Percentiles rank a stretch among this genome's conserved stretches.
phyloP scores from a whole-genome alignment of 35 echinoderm and acorn worm species.

The Nesometra sesokonis region DNA sequence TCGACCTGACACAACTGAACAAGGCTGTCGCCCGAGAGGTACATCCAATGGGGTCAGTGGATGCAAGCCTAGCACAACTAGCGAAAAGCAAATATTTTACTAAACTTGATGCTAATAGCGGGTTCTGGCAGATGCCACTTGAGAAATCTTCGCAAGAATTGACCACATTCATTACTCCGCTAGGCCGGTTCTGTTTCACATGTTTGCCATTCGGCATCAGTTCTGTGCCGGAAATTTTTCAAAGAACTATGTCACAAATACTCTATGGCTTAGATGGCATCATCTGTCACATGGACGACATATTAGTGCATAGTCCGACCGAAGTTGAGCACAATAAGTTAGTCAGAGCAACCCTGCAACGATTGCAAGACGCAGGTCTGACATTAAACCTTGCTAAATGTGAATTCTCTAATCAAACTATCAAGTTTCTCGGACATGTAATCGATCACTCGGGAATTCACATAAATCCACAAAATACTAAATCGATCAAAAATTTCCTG shows the following conservation, averaged over 20 bases:
- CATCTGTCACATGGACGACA: slow-evolving; percentile 22
- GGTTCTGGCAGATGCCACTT: slow-evolving; percentile 49
- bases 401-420: slow-evolving; percentile 1
- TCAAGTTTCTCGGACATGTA: slow-evolving; percentile 52
- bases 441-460: slow-evolving; percentile 26
- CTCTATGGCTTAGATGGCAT: slow-evolving; percentile 39
- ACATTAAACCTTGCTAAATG: slow-evolving; percentile 54
- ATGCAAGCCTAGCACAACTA: slow-evolving; percentile 13
- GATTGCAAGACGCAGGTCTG: slow-evolving; percentile 22
- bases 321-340: slow-evolving; percentile 19
- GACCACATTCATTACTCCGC: slow-evolving; percentile 51
- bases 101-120: slow-evolving; percentile 35
- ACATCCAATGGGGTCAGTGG: slow-evolving; percentile 24
- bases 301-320: slow-evolving; percentile 19
- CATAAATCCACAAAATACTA: slow-evolving; percentile 28
- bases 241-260: slow-evolving; percentile 30
- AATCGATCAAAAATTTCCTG: slow-evolving; percentile 16
- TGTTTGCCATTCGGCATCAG: slow-evolving; percentile 34
- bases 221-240: slow-evolving; percentile 38
- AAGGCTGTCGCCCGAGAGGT: slow-evolving; percentile 3
- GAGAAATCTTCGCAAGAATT: slow-evolving; percentile 11
- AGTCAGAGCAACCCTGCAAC: slow-evolving; percentile 6
- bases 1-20: too few species aligned
- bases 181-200: slow-evolving; percentile 31
- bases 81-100: slow-evolving; percentile 2